Conservation (phyloP, 2,888 invertebrate species). For the Leptopilina drosophilae region DNA sequence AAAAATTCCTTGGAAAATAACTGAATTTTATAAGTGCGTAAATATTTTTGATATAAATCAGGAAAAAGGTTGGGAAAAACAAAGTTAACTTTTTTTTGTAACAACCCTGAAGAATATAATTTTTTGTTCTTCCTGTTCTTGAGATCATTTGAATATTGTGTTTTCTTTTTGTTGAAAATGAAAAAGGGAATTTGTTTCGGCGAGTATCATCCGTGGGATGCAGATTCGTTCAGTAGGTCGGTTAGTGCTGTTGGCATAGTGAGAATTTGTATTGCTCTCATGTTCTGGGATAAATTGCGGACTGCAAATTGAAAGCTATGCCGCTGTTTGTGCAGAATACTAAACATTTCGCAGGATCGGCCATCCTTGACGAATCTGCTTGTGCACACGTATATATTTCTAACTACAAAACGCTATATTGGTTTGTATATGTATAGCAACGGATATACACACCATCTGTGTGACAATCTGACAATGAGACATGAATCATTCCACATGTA, state of each 20-base stretch:
- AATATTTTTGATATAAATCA: too few relatives aligned
- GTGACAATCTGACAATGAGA: constrained; percentile 40
- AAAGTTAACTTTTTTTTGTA: too few relatives aligned
- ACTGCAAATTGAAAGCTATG: constrained; percentile 72
- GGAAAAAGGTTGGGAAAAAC: too few relatives aligned
- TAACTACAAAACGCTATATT: constrained; percentile 19
- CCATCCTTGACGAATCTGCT: constrained; percentile 38
- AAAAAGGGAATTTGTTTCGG: constrained; percentile 12
- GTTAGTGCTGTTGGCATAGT: constrained; percentile 22
- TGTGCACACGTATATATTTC: constrained; percentile 34
- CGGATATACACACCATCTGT: constrained; percentile 22
- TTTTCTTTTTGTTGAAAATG: not conserved
- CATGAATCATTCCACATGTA: constrained; percentile 33
- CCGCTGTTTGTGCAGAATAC: constrained; percentile 67
- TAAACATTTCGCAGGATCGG: constrained; percentile 56
- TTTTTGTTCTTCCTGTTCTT: not conserved
- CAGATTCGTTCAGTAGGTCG: constrained; percentile 26
- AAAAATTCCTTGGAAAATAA: too few relatives aligned
- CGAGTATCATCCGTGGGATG: constrained; percentile 2
- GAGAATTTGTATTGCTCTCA: constrained; percentile 46
- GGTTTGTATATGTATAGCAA: not conserved
- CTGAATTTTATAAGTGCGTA: too few relatives aligned
- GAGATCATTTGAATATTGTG: not conserved
- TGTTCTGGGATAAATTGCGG: constrained; percentile 67
- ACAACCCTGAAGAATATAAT: too few relatives aligned